Base-by-base conservation (phyloP, 2,113 vertebrate species). In the Arvicanthis niloticus region DNA sequence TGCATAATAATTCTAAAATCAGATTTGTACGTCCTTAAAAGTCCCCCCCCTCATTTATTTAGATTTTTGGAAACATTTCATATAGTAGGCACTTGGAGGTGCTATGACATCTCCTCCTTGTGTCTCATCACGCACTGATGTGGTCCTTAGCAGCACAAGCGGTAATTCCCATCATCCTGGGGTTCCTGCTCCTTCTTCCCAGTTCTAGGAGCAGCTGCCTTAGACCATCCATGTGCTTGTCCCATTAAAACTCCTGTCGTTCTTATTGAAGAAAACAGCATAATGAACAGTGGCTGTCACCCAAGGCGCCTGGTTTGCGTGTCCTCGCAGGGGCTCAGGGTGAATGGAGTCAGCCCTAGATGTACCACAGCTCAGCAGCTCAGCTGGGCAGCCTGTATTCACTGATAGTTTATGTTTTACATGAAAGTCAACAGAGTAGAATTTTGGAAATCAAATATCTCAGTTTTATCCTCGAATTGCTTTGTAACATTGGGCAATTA, bases 1-100 rank as follows among this genome's bases (percentile, higher is more conserved):
- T 51, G 60, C 76, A 87, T 45, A 78, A 42, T 48, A 95, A 87
- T 48, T 89, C 34, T 87, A 26, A 94, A 97, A 82, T 91, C 40
- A 73, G 62, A 34, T 40, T 29, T 72, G 15, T 65, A 60, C n/a
- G 3, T 77, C 19, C 6, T 92, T 29, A 56, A 89, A 60, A 60
- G 37, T 58, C 60, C 22, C 56, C 68, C 68, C 15, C 42, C 42
- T 81, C 73, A 26, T 31, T 77, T 95, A 40, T 87, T 95, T 72
- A 80, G 21, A 72, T 92, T 92, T 91, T 34, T 40, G 82, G 40
- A 58, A 84, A 29, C 77, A 73, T 91, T 89, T 95, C 56, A 51
- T 16, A 24, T 26, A 81, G 26, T 62, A 60, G 24, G 37, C 81
- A 16, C 68, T 92, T 82, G 70, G 7, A 80, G 13, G 58, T 3